Evolutionary conservation across 2,888 invertebrate genomes (phyloP), one percentile per base, ranked within the genome.

Genomic region (Cetonia aurata): DNA sequence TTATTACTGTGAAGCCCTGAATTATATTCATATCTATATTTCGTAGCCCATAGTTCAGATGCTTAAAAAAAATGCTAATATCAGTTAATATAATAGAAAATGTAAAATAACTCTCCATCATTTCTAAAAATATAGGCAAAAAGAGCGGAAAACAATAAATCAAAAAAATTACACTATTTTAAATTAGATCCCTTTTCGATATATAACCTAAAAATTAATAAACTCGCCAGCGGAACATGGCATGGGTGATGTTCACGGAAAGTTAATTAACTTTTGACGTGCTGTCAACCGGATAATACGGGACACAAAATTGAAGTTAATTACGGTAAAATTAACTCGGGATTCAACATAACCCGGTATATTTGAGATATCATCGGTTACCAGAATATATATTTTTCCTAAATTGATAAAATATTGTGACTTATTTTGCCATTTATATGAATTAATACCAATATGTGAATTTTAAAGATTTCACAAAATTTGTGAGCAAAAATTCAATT

Each of bases 271-370:
- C 50, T 52, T 65, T 65, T 50, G 62, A 65, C 50, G 50, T 50
- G 50, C 50, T 65, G 62, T 65, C 62, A 65, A 46, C 62, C 50
- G 62, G 15, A 48, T 37, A 37, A 37, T 65, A 41, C 52, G 62
- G 50, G 62, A 65, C 52, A 65, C 50, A 37, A 65, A 65, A 65
- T 65, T 65, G 62, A 65, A 50, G 12, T 65, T 65, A 65, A 65
- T 65, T 65, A 65, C 50, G 50, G 10, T 33, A 37, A 65, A 65
- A 52, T 52, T 65, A 65, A 50, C 17, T 15, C 10, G 1, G 9
- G 8, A 37, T 37, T 37, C 37, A 37, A 37, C 37, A 8, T 8
- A 37, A 37, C 25, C 8, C 37, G 37, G 37, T 25, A 4, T 6
- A 37, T 37, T 37, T 8, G 10, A 1, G 6, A 37, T 10, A 37